Evolutionary conservation across 1,140 invertebrate species (phyloP), one percentile per base, ranked within the genome.

Genomic region (Drosophila pallidifrons): DNA sequence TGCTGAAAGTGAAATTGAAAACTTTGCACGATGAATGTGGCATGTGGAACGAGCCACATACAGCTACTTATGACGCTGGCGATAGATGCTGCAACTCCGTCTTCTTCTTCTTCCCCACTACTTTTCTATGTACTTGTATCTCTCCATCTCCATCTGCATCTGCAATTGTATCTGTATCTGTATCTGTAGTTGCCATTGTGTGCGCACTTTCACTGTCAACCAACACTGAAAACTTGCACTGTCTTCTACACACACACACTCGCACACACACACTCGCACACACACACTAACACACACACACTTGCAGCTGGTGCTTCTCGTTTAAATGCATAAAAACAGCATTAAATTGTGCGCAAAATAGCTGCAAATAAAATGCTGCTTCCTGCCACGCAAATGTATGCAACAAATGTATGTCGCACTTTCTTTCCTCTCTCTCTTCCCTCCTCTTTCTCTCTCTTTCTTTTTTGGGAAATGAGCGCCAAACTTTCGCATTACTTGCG

Each of bases 1-100:
- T 89, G 85, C 57, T 89, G 85, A 88, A 88, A 88, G 85, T 87
- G 85, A 88, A 88, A 88, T 89, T 83, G 85, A 75, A 89, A 88
- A 88, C 81, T 89, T 88, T 89, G 65, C 78, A 77, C 80, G 67
- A 86, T 79, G 88, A 79, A 79, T 67, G 72, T 30, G 59, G 72
- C 66, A 61, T 47, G 65, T 41, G 43, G 70, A 11, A 71, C 43
- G 16, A 41, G 47, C 16, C 49, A 55, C 51, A 8, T 16, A 20
- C 15, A 45, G 51, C 61, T 55, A 65, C 63, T 65, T 65, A 65
- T 52, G 54, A 52, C 61, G 45, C 52, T 43, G n/a, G 28, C 54
- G 20, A 28, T 57, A 57, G 25, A 35, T 43, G 6, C 10, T 57
- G 13, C 35, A 25, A 11, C 54, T 43, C 16, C 47, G 32, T 7